A percentile compares a stretch with the other conserved stretches of the same genome.
Conservation (phyloP, 2,113 vertebrate genomes). For the Opisthocomus hoazin region DNA sequence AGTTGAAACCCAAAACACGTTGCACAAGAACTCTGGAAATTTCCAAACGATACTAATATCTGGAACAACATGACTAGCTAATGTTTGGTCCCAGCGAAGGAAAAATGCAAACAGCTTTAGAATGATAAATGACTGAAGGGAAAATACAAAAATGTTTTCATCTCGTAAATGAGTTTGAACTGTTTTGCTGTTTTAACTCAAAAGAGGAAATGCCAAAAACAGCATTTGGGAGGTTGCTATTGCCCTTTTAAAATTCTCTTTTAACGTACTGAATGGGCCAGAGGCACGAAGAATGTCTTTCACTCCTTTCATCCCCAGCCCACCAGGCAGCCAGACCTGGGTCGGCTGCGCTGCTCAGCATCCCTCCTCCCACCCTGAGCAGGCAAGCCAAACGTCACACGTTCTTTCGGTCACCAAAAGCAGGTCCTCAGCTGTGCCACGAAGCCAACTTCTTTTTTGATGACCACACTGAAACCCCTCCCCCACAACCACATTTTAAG, state of each 20-base stretch:
- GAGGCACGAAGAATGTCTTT: not conserved
- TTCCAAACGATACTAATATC: not conserved
- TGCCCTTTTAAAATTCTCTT: not conserved
- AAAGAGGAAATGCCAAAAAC: not conserved
- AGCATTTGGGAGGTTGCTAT: not conserved
- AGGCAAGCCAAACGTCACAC: not conserved
- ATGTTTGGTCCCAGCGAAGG: not conserved
- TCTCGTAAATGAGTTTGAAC: not conserved
- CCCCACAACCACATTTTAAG: too few relatives aligned
- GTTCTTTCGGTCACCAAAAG: not conserved
- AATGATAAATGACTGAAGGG: not conserved
- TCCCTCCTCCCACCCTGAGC: not conserved
- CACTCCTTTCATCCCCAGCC: not conserved
- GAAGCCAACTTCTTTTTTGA: not conserved
- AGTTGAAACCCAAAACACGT: not conserved
- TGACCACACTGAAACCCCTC: not conserved
- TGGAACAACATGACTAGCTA: not conserved
- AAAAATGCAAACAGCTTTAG: not conserved
- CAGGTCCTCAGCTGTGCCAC: not conserved
- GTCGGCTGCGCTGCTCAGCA: not conserved
- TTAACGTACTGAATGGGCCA: not conserved
- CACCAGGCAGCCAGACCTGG: not conserved
- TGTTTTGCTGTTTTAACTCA: not conserved
- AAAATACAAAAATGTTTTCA: not conserved
- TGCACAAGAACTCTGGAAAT: not conserved